phyloP scores from a whole-genome alignment of 2,888 invertebrate genomes.

The Microplitis manilae region DNA sequence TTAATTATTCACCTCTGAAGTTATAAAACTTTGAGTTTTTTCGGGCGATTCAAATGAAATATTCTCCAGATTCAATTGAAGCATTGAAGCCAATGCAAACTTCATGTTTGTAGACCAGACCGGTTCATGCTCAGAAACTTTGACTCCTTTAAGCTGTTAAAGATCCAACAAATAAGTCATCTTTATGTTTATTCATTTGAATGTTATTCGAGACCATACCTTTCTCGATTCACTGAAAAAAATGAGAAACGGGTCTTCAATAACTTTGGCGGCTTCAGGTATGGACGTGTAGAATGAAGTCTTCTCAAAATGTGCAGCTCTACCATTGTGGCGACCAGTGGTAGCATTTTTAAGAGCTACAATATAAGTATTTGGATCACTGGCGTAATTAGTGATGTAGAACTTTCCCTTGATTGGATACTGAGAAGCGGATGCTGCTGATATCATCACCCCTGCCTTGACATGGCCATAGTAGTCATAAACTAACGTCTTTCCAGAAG shows the following conservation, averaged over 20 bases:
- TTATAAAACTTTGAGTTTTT: background rate
- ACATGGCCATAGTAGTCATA: conserved; percentile 70
- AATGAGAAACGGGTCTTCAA: too few relatives aligned
- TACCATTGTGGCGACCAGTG: background rate
- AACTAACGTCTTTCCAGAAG: conserved; percentile 73
- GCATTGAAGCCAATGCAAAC: background rate
- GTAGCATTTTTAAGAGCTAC: background rate
- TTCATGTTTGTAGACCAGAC: background rate
- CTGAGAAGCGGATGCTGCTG: conserved; percentile 63
- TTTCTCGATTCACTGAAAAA: too few relatives aligned
- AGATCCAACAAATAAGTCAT: background rate
- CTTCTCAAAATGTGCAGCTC: too few relatives aligned
- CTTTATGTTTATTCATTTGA: background rate
- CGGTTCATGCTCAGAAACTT: background rate
- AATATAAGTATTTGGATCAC: conserved; percentile 51
- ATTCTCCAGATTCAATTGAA: background rate
- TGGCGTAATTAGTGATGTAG: conserved; percentile 58
- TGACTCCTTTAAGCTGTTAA: background rate
- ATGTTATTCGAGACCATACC: background rate
- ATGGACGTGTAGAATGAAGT: too few relatives aligned
- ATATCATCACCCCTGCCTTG: conserved; percentile 66
- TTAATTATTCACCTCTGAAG: background rate
- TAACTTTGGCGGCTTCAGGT: too few relatives aligned
- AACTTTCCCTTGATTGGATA: conserved; percentile 66
- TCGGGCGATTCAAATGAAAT: background rate